These are phyloP conservation scores for Salvelinus namaycush DNA, from an alignment of 2,113 vertebrate genomes.

Conservation along the genomic window DNA sequence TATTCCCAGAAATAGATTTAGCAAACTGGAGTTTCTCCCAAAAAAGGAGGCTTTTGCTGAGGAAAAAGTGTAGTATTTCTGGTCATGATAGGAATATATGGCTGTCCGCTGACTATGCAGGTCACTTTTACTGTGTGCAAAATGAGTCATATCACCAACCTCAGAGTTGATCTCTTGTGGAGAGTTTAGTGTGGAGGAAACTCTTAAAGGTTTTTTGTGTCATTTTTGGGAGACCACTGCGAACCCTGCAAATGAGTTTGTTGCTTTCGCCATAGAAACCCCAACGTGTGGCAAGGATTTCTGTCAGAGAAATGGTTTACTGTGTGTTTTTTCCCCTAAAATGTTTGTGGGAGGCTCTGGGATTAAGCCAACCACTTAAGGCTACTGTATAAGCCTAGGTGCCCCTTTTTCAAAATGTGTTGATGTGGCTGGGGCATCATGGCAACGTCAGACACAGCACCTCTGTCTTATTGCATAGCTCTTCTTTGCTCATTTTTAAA, in stretches of 20 bases:
- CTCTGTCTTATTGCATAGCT: not conserved
- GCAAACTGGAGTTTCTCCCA: not conserved
- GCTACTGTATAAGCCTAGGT: not conserved
- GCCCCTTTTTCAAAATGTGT: not conserved
- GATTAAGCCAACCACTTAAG: not conserved
- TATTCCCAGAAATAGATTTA: not conserved
- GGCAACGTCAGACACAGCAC: not conserved
- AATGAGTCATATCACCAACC: too few relatives aligned
- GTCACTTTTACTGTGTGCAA: not conserved
- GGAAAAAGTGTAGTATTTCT: conserved; percentile 1
- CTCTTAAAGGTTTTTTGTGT: not conserved
- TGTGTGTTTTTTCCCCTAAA: not conserved
- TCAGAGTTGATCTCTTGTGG: conserved; percentile 1
- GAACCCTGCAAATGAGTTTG: not conserved
- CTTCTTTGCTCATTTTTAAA: not conserved
- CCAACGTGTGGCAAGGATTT: not conserved
- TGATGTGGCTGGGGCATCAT: not conserved
- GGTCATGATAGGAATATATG: not conserved
- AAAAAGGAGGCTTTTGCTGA: not conserved
- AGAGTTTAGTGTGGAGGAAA: not conserved
- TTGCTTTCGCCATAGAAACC: conserved; percentile 16
- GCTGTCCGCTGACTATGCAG: not conserved
- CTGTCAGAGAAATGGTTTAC: not conserved
- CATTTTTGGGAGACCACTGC: not conserved
- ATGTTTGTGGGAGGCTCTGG: not conserved